Percentiles rank a stretch among this genome's conserved stretches.
Evolutionary conservation across 2,797 vertebrate species (phyloP).

Genomic region (Gymnocypris eckloni): DNA sequence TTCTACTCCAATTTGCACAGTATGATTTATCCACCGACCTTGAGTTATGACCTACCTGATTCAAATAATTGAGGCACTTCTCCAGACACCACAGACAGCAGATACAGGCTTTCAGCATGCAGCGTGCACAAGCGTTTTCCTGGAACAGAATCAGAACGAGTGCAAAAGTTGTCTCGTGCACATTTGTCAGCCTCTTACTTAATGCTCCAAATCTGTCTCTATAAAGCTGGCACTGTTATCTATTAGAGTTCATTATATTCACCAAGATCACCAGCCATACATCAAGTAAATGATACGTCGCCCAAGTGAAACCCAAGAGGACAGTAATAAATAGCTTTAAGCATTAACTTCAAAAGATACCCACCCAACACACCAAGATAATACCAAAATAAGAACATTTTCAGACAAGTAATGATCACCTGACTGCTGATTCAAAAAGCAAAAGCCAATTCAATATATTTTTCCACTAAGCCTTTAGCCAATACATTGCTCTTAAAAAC

Average conservation of each 20-base stretch:
- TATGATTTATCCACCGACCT: neutral
- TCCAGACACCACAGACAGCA: conserved; percentile 99
- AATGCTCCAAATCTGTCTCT: conserved; percentile 15
- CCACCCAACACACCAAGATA: neutral
- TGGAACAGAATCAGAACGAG: conserved; percentile 77
- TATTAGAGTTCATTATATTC: conserved; percentile 31
- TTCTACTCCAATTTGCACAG: neutral
- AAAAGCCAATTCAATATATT: neutral
- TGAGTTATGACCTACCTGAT: conserved; percentile 82
- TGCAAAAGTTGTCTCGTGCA: conserved; percentile 74
- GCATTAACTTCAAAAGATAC: neutral
- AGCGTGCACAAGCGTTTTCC: conserved; percentile 96
- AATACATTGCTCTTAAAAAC: neutral
- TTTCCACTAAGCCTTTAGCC: neutral
- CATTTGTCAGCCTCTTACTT: conserved; percentile 21
- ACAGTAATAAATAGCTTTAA: conserved; percentile 18
- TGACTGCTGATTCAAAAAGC: too few relatives aligned
- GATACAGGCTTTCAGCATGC: conserved; percentile 94
- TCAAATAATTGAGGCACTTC: conserved; percentile 96
- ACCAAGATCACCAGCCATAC: neutral
- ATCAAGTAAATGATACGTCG: conserved; percentile 28
- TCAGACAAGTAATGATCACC: conserved; percentile 7
- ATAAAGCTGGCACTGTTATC: neutral
- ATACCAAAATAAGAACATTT: neutral
- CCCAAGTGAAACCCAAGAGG: neutral